These are phyloP conservation scores for Esox niger DNA, from an alignment of 2,113 vertebrate species.

Conservation along the genomic window DNA sequence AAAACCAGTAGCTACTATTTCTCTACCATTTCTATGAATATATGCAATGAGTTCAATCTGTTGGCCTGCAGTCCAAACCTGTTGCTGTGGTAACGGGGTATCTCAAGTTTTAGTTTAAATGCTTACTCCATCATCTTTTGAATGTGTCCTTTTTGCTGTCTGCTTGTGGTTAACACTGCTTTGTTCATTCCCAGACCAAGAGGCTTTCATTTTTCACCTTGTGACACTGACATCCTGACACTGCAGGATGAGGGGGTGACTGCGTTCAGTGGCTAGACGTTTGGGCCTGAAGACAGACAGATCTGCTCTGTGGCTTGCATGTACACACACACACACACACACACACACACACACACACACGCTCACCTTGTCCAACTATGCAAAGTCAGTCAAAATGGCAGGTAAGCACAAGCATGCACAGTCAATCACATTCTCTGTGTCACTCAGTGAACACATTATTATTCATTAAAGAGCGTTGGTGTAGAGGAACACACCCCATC, in stretches of 20 bases:
- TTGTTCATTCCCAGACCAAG: too few species aligned
- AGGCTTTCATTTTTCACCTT: too few species aligned
- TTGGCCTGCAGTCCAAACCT: too few species aligned
- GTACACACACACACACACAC: background rate
- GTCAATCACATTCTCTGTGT: background rate
- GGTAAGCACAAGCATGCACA: background rate
- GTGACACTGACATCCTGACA: slow-evolving; percentile 38
- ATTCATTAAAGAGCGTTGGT: background rate
- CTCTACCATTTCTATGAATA: too few species aligned
- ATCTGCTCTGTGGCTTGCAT: background rate
- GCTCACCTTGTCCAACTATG: background rate
- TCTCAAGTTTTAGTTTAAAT: too few species aligned
- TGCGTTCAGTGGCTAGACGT: slow-evolving; percentile 40
- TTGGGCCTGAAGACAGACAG: slow-evolving; percentile 25
- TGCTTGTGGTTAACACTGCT: too few species aligned
- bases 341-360: slow-evolving; percentile 2
- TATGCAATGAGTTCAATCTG: too few species aligned
- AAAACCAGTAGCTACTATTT: too few species aligned
- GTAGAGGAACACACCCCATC: background rate
- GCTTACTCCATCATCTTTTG: too few species aligned
- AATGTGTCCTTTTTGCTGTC: too few species aligned
- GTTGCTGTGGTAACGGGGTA: too few species aligned
- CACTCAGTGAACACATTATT: background rate
- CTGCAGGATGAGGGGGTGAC: slow-evolving; percentile 40
- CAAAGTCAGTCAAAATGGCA: too few species aligned